Evolutionary conservation across 2,113 vertebrate genomes (phyloP).

Genomic region (Gnathonemus echidnorhynchus): DNA sequence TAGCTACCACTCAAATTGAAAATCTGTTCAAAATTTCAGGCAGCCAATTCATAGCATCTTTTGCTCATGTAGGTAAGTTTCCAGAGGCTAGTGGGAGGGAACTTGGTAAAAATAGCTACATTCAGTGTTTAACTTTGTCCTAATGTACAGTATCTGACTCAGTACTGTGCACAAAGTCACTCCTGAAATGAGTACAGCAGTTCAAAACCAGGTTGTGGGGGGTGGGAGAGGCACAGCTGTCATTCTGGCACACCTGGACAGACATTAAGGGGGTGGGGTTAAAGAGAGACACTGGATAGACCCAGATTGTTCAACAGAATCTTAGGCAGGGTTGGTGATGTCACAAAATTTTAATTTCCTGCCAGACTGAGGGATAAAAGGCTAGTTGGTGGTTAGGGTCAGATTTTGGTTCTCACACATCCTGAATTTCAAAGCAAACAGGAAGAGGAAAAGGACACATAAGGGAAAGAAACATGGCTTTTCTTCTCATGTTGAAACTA

Average conservation of each 20-base stretch:
- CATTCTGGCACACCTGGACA: neutral
- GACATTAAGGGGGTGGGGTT: neutral
- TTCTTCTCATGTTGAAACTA: neutral
- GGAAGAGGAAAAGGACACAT: neutral
- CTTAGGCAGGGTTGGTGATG: neutral
- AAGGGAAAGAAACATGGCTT: neutral
- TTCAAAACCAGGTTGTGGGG: neutral
- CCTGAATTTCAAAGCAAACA: conserved; percentile 12
- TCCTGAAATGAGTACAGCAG: neutral
- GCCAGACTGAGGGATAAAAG: neutral
- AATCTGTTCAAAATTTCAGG: neutral
- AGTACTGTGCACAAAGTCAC: neutral
- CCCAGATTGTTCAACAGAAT: neutral
- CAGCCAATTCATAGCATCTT: neutral
- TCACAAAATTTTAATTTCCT: neutral
- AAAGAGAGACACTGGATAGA: neutral
- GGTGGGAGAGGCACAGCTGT: neutral
- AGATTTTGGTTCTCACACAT: conserved; percentile 29
- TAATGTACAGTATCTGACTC: neutral
- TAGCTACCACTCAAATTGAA: neutral
- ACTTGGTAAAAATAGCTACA: neutral
- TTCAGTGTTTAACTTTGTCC: neutral
- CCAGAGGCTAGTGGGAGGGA: neutral
- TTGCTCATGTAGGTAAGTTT: neutral
- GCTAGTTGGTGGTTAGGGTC: neutral